Conservation (phyloP, 2,888 invertebrate species). For the Tipula confusa region DNA sequence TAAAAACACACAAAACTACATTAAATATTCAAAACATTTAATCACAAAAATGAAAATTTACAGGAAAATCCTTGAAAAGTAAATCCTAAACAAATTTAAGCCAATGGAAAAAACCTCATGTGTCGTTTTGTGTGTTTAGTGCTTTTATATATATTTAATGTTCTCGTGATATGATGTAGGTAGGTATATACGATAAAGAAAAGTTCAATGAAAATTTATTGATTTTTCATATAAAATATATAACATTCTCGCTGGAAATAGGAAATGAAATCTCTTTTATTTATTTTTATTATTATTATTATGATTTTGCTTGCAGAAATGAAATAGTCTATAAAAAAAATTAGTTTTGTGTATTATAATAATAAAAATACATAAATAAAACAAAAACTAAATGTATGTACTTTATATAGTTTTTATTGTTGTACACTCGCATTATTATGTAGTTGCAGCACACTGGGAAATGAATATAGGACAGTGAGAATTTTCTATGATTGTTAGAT, state of each 20-base stretch:
- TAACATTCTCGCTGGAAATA: neutral
- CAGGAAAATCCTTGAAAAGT: neutral
- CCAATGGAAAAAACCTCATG: neutral
- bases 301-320: constrained; percentile 3
- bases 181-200: neutral
- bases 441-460: neutral
- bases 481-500: neutral
- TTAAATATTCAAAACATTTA: neutral
- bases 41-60: neutral
- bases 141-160: neutral
- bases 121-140: neutral
- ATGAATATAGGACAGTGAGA: constrained; percentile 20
- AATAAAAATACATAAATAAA: neutral
- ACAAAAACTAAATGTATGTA: neutral
- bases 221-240: neutral
- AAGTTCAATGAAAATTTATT: neutral
- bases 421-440: neutral
- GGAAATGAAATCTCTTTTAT: neutral
- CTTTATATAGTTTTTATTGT: constrained; percentile 8
- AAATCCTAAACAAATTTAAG: neutral
- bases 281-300: constrained; percentile 12
- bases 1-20: neutral
- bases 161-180: too few relatives aligned
- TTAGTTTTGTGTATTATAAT: neutral
- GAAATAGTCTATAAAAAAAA: neutral